These are phyloP conservation scores for Echinops telfairi DNA, from an alignment of 2,113 vertebrate species.

Conservation along the genomic window DNA sequence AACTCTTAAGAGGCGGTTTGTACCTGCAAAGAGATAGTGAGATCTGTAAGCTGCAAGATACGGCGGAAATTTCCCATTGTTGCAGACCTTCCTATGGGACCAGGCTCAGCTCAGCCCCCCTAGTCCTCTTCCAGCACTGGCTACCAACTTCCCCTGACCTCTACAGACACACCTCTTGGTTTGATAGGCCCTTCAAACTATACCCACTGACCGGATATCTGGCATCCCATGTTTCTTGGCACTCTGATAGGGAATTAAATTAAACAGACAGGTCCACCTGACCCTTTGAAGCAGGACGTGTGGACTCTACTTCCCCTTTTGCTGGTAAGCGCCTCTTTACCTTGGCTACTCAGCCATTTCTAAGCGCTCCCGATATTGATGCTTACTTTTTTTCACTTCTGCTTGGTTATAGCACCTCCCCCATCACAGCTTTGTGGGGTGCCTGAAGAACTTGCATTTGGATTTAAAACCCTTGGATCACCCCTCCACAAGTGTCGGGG, in stretches of 20 bases:
- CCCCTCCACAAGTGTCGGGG: conserved; percentile 86
- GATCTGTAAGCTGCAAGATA: background rate
- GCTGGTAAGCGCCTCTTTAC: background rate
- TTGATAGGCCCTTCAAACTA: background rate
- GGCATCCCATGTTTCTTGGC: background rate
- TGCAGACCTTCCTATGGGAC: background rate
- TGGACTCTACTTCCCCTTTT: no score
- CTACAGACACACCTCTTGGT: background rate
- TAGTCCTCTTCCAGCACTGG: background rate
- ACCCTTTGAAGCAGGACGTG: background rate
- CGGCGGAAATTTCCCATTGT: background rate
- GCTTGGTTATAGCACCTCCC: conserved; percentile 90
- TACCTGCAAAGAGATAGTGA: background rate
- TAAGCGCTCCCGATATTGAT: background rate
- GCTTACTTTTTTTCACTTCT: conserved; percentile 16
- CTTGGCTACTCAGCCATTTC: background rate
- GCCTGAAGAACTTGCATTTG: conserved; percentile 93
- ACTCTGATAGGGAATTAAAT: background rate
- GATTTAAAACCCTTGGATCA: conserved; percentile 87
- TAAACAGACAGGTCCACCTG: background rate
- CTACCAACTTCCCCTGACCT: no score
- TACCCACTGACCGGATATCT: background rate
- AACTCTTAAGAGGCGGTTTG: conserved; percentile 8
- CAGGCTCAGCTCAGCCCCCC: background rate
- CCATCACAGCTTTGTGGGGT: conserved; percentile 91